phyloP scores from a whole-genome alignment of 2,797 vertebrate genomes.

The Clarias laeviceps region DNA sequence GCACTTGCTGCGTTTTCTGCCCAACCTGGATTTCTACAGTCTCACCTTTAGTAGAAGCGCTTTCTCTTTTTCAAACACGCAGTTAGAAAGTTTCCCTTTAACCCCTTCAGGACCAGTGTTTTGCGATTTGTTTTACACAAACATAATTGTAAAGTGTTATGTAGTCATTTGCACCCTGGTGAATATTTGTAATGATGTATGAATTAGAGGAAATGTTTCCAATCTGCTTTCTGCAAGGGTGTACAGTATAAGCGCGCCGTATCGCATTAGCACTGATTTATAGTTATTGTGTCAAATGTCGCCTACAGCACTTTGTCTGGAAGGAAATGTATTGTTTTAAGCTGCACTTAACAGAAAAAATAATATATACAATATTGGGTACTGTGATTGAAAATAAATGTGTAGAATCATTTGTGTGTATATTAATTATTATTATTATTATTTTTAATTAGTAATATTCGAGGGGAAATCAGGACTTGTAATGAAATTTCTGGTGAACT shows the following conservation, averaged over 20 bases:
- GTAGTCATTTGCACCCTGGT: slow-evolving; percentile 53
- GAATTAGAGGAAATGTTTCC: slow-evolving; percentile 37
- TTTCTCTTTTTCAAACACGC: background rate
- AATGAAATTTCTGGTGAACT: too few species aligned
- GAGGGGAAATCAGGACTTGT: too few species aligned
- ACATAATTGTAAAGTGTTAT: slow-evolving; percentile 44
- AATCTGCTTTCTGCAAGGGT: slow-evolving; percentile 14
- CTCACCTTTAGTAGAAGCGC: background rate
- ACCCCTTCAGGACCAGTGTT: slow-evolving; percentile 29
- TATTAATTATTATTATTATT: too few species aligned
- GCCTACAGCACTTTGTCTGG: background rate
- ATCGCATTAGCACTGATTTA: background rate
- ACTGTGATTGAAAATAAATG: slow-evolving; percentile 44
- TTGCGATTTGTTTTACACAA: slow-evolving; percentile 42
- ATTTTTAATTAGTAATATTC: background rate
- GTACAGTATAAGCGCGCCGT: background rate
- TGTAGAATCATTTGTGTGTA: slow-evolving; percentile 24
- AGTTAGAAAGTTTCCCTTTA: background rate
- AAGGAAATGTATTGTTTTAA: slow-evolving; percentile 14
- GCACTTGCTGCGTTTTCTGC: background rate
- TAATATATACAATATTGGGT: slow-evolving; percentile 8
- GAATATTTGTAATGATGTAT: slow-evolving; percentile 10
- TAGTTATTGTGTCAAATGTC: background rate
- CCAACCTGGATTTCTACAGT: background rate
- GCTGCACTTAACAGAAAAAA: background rate